Evolutionary conservation across 2,113 vertebrate genomes (phyloP).

Genomic region (Natator depressus): DNA sequence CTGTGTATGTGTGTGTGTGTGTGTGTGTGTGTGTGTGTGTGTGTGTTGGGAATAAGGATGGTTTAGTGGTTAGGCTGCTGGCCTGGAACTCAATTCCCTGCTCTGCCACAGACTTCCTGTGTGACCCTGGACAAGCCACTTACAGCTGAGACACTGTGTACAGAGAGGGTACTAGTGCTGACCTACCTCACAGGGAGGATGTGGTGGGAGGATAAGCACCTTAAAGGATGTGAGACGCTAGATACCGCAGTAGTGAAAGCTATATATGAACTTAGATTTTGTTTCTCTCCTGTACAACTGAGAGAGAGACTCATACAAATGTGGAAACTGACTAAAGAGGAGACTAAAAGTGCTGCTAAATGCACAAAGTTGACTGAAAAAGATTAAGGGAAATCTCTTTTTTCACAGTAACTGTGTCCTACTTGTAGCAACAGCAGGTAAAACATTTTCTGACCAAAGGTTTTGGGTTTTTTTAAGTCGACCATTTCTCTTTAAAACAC

Average conservation of each 20-base stretch:
- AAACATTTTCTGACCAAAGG: neutral
- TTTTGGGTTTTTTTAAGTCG: neutral
- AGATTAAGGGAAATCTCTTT: neutral
- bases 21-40: neutral
- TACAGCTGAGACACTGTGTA: neutral
- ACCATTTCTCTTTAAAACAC: neutral
- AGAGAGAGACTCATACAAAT: neutral
- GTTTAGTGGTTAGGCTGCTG: neutral
- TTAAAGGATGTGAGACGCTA: neutral
- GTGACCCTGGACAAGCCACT: neutral
- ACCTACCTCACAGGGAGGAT: neutral
- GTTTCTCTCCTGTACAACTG: neutral
- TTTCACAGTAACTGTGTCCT: neutral
- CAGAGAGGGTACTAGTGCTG: neutral
- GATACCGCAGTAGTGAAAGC: neutral
- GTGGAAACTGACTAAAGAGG: neutral
- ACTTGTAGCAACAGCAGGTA: neutral
- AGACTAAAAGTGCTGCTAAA: neutral
- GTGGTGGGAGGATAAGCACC: neutral
- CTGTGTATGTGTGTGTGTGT: no score
- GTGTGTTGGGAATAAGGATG: neutral
- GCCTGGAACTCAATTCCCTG: neutral
- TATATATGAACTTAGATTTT: neutral
- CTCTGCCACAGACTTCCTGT: neutral
- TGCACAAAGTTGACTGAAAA: neutral